Evolutionary conservation across 1,140 invertebrate species (phyloP), one percentile per base, ranked within the genome.

Genomic region (Drosophila takahashii): DNA sequence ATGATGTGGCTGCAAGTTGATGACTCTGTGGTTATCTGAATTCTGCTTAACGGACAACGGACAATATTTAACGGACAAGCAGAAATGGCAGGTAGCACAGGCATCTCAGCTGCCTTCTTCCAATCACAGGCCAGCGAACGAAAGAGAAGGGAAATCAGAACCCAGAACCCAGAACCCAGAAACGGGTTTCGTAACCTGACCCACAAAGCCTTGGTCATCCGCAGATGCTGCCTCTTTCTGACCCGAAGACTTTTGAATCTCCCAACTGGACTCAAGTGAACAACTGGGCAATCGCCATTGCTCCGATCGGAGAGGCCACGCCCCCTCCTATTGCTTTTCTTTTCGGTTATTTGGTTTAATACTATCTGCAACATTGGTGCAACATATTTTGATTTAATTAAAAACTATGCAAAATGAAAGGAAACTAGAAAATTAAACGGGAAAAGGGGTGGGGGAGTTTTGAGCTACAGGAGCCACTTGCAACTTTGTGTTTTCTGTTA

Each of bases 131-230:
- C 29, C 7, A 74, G 78, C 44, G 29, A 74, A 45, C 5, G 18
- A 51, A 45, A 3, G 47, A 37, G 62, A 54, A 16, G 37, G 36
- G 15, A 70, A 75, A 79, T 60, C 80, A 76, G 75, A 36, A 59
- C 37, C 42, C 16, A 42, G 44, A 18, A 18, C 4, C 4, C 16
- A 42, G 42, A 45, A 13, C 18, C 11, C 10, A 45, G 44, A 78
- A 81, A 81, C 79, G 67, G 74, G 81, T 85, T 85, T 86, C 51
- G 72, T 60, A 67, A 81, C 67, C 76, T 85, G 81, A 85, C 77
- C 83, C 73, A 69, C 13, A 59, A 76, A 51, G 60, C 41, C 61
- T 66, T 74, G 73, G 74, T 84, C 79, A 77, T 50, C 32, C 41
- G 27, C 29, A 47, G 67, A 41, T 53, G 44, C 36, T 77, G 71